A percentile compares a stretch with the other conserved stretches of the same genome.
These are phyloP conservation scores for Drosophila rubida DNA, from an alignment of 2,888 invertebrate species.

Conservation along the genomic window DNA sequence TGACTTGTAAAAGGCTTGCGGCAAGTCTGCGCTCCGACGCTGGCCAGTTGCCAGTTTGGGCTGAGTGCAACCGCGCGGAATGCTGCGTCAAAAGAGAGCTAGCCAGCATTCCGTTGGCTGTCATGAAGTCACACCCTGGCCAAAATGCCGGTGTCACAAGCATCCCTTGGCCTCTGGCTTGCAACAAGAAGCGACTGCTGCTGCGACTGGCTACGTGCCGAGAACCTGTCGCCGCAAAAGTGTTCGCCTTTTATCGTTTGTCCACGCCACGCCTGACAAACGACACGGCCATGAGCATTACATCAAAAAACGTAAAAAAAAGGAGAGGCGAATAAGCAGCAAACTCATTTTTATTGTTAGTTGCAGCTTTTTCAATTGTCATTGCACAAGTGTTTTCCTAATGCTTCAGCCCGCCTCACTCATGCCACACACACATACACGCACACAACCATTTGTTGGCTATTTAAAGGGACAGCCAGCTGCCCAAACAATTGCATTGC, in stretches of 20 bases:
- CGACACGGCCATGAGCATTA: constrained; percentile 33
- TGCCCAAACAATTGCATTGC: constrained; percentile 34
- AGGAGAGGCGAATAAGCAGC: not conserved
- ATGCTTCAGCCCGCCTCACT: not conserved
- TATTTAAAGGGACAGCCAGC: constrained; percentile 26
- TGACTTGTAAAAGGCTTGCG: constrained; percentile 49
- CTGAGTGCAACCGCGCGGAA: constrained; percentile 37
- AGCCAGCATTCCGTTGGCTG: constrained; percentile 44
- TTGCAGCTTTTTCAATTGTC: constrained; percentile 8
- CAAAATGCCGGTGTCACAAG: constrained; percentile 37
- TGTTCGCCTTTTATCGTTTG: constrained; percentile 31
- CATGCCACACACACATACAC: not conserved
- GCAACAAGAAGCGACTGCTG: not conserved
- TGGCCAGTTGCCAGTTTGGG: constrained; percentile 56
- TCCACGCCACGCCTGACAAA: constrained; percentile 41
- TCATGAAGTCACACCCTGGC: constrained; percentile 46
- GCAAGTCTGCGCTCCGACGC: constrained; percentile 16
- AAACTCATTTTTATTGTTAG: constrained; percentile 15
- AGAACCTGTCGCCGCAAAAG: constrained; percentile 52
- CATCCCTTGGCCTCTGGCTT: constrained; percentile 18
- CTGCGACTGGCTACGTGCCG: constrained; percentile 52
- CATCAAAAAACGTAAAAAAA: constrained; percentile 5
- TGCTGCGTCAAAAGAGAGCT: constrained; percentile 18
- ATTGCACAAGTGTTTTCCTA: constrained; percentile 36
- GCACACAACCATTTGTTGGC: not conserved